Evolutionary conservation across 2,113 vertebrate genomes (phyloP).

Genomic region (Chaetodon trifascialis): DNA sequence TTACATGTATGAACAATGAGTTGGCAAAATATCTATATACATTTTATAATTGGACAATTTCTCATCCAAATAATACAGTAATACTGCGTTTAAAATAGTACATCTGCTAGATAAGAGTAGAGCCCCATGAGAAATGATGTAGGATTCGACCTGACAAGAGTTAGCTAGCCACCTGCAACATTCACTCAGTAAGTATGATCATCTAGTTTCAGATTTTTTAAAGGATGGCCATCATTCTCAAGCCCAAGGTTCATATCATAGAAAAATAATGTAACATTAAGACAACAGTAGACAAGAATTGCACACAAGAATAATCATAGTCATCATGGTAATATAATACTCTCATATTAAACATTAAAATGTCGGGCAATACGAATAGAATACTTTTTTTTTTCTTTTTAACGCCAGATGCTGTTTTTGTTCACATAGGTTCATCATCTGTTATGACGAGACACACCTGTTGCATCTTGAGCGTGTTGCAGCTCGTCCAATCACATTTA

Average conservation of each 20-base stretch:
- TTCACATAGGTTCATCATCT: conserved; percentile 60
- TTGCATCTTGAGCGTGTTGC: conserved; percentile 73
- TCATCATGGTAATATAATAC: conserved; percentile 94
- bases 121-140: conserved; percentile 90
- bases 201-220: conserved; percentile 67
- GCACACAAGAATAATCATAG: conserved; percentile 94
- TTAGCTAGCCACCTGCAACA: conserved; percentile 85
- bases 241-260: conserved; percentile 87
- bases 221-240: conserved; percentile 87
- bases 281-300: conserved; percentile 92
- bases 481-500: conserved; percentile 81
- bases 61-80: conserved; percentile 93
- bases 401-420: conserved; percentile 83
- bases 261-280: conserved; percentile 98
- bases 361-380: conserved; percentile 92
- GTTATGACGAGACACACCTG: conserved; percentile 63
- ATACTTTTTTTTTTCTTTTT: conserved; percentile 68
- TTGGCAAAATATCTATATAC: conserved; percentile 99
- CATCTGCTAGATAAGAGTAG: conserved; percentile 90
- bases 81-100: conserved; percentile 95
- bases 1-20: conserved; percentile 97
- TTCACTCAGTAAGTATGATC: conserved; percentile 78
- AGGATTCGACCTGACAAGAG: conserved; percentile 89
- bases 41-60: conserved; percentile 87
- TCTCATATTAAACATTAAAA: conserved; percentile 98